phyloP scores from a whole-genome alignment of 2,113 vertebrate species.

The Ariopsis seemanni region DNA sequence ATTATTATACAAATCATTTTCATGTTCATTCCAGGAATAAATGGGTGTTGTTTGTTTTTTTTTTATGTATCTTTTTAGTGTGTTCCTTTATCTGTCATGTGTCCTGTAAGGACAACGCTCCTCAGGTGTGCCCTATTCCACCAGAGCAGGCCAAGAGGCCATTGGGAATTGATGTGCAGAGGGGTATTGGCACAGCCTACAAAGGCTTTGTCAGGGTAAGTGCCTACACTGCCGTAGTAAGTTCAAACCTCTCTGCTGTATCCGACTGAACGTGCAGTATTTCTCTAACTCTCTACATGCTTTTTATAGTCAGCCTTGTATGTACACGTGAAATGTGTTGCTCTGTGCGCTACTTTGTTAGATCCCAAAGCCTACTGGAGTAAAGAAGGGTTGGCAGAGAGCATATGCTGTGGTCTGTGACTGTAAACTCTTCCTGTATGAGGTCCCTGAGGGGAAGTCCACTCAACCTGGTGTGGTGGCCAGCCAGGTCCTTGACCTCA shows the following conservation, averaged over 20 bases:
- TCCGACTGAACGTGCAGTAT: not conserved
- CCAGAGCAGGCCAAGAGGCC: slow-evolving; percentile 93
- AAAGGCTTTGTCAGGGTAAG: slow-evolving; percentile 95
- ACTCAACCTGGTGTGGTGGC: slow-evolving; percentile 88
- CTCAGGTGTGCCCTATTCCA: slow-evolving; percentile 92
- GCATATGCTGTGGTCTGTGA: slow-evolving; percentile 93
- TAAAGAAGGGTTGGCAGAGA: slow-evolving; percentile 97
- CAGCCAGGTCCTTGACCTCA: slow-evolving; percentile 93
- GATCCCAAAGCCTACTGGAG: slow-evolving; percentile 96
- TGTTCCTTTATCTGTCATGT: slow-evolving; percentile 95
- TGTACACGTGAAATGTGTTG: not conserved
- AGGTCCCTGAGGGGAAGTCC: slow-evolving; percentile 91
- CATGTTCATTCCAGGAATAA: not conserved
- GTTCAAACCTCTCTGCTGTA: not conserved
- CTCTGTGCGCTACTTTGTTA: slow-evolving; percentile 53
- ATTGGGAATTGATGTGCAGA: slow-evolving; percentile 92
- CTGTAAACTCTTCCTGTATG: slow-evolving; percentile 94
- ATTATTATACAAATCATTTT: not conserved
- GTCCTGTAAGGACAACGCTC: slow-evolving; percentile 90
- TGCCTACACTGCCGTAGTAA: not conserved
- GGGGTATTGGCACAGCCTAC: slow-evolving; percentile 95
- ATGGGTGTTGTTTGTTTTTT: not conserved
- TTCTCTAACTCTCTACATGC: not conserved
- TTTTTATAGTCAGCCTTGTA: not conserved
- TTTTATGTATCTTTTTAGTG: slow-evolving; percentile 68